These are phyloP conservation scores for Pipistrellus pipistrellus DNA, from an alignment of 2,797 vertebrate species.

Conservation along the genomic window DNA sequence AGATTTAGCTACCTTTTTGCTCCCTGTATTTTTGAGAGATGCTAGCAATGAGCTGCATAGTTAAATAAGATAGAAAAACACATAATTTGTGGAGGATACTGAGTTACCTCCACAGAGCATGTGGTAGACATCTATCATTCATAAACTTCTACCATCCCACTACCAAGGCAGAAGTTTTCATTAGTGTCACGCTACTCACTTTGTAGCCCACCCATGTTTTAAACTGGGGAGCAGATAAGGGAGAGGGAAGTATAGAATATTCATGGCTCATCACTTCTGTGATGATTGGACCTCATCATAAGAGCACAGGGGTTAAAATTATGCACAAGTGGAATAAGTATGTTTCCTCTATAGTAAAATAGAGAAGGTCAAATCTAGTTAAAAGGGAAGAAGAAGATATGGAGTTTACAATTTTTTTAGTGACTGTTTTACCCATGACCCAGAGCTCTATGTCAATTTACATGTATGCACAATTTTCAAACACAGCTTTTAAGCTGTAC, in stretches of 20 bases:
- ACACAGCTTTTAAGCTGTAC: neutral
- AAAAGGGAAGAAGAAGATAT: neutral
- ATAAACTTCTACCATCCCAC: neutral
- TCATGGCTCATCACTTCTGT: neutral
- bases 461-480: neutral
- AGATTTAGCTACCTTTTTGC: neutral
- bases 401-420: neutral
- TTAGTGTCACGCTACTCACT: neutral
- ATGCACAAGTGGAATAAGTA: neutral
- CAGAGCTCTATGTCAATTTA: neutral
- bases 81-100: neutral
- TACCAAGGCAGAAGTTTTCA: neutral
- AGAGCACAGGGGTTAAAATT: neutral
- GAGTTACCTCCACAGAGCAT: neutral
- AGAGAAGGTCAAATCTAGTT: neutral
- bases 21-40: neutral
- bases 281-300: neutral
- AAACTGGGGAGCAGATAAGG: too few relatives aligned
- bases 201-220: neutral
- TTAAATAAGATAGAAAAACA: neutral
- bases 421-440: neutral
- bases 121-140: neutral
- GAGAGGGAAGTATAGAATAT: neutral
- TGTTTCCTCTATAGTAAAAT: slow-evolving; percentile 2
- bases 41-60: neutral